Percentiles rank a stretch among this genome's conserved stretches.
Conservation (phyloP, 1,140 invertebrate species). For the Chironomus tepperi region DNA sequence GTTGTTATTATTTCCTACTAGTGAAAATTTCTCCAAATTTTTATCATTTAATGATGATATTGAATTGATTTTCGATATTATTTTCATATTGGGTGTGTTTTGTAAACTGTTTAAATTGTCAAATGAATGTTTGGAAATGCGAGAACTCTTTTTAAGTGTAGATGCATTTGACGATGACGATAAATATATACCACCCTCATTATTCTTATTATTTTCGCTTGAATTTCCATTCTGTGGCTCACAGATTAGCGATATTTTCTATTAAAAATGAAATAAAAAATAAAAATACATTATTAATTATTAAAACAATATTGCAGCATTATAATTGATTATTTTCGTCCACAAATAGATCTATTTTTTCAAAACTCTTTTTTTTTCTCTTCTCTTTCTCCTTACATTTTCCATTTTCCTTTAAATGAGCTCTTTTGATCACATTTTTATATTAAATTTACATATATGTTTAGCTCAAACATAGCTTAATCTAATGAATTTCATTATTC, state of each 20-base stretch:
- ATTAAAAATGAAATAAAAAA: background rate
- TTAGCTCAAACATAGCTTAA: background rate
- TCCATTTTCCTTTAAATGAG: conserved; percentile 17
- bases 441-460: conserved; percentile 17
- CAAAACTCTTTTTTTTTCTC: conserved; percentile 1
- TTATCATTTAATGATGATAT: conserved; percentile 13
- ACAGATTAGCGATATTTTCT: conserved; percentile 16
- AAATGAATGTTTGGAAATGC: conserved; percentile 18
- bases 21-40: conserved; percentile 1
- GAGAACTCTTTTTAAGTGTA: conserved; percentile 6
- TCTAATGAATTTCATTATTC: background rate
- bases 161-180: conserved; percentile 11
- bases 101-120: conserved; percentile 15
- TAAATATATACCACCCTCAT: background rate
- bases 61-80: conserved; percentile 18
- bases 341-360: background rate
- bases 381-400: conserved; percentile 17
- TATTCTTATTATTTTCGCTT: conserved; percentile 4
- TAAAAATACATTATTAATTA: background rate
- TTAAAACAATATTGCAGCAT: conserved; percentile 12
- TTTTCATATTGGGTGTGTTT: conserved; percentile 18
- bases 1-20: background rate
- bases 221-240: conserved; percentile 17
- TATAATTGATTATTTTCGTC: conserved; percentile 18
- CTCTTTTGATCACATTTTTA: conserved; percentile 20